Evolutionary conservation across 1,140 invertebrate species (phyloP).

Genomic region (Macrostomum lignano): DNA sequence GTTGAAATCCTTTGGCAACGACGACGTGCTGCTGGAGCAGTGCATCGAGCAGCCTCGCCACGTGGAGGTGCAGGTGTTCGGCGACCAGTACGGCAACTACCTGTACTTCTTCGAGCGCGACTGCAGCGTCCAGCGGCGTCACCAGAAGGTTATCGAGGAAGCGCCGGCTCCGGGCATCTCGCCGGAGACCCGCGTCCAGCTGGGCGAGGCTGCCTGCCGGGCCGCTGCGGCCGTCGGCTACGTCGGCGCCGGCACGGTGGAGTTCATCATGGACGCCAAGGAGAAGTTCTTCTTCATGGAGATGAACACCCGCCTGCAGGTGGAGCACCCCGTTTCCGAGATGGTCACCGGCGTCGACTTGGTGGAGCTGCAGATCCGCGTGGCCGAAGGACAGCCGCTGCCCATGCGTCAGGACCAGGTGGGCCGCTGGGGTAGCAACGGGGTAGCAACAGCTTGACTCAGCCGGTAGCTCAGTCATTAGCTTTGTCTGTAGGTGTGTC

Average conservation of each 20-base stretch:
- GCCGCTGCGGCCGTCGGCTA: slow-evolving; percentile 68
- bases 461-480: too few relatives aligned
- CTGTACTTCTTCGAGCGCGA: slow-evolving; percentile 56
- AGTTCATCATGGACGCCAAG: slow-evolving; percentile 31
- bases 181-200: slow-evolving; percentile 38
- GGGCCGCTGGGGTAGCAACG: too few relatives aligned
- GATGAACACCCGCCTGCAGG: slow-evolving; percentile 32
- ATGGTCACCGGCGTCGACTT: slow-evolving; percentile 45
- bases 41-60: slow-evolving; percentile 40
- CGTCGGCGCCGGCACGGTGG: slow-evolving; percentile 39
- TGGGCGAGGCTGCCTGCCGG: slow-evolving; percentile 62
- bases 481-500: too few relatives aligned
- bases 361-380: slow-evolving; percentile 6
- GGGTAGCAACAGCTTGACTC: too few relatives aligned
- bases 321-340: slow-evolving; percentile 95
- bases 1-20: slow-evolving; percentile 69
- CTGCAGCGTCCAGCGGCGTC: slow-evolving; percentile 72
- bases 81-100: slow-evolving; percentile 38
- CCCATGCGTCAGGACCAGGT: slow-evolving; percentile 46
- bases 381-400: slow-evolving; percentile 50
- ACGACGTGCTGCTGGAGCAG: slow-evolving; percentile 43
- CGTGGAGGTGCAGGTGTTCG: slow-evolving; percentile 74
- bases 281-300: slow-evolving; percentile 83
- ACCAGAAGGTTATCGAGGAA: slow-evolving; percentile 95
- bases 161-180: slow-evolving; percentile 63